These are phyloP conservation scores for Holcopasites calliopsidis DNA, from an alignment of 1,140 invertebrate species.

Conservation along the genomic window DNA sequence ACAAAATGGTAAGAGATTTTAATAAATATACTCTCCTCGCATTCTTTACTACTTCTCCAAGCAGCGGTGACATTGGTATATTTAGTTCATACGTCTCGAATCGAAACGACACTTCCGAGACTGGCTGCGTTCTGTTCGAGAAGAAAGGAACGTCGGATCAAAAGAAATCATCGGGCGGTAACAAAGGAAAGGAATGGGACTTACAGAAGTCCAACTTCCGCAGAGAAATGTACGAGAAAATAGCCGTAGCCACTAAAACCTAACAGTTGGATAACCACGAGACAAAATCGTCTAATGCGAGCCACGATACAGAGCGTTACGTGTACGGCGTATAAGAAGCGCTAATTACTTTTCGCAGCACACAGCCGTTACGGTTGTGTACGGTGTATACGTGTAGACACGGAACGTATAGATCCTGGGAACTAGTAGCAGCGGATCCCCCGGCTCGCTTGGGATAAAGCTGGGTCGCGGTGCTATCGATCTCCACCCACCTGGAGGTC, in stretches of 20 bases:
- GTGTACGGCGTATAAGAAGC: slow-evolving; percentile 16
- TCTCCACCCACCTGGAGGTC: slow-evolving; percentile 74
- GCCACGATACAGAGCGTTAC: neutral
- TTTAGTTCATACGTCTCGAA: no score
- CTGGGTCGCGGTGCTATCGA: slow-evolving; percentile 76
- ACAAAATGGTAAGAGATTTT: no score
- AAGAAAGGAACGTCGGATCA: no score
- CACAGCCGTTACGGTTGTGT: neutral
- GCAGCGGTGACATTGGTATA: no score
- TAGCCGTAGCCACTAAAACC: neutral
- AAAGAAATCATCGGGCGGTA: neutral
- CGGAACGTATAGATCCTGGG: slow-evolving; percentile 42
- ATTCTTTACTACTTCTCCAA: no score
- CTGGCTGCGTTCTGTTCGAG: no score
- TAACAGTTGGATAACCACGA: neutral
- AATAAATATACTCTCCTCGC: no score
- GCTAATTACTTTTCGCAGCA: slow-evolving; percentile 51
- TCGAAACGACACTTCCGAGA: no score
- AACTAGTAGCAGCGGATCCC: slow-evolving; percentile 63
- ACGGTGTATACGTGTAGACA: neutral
- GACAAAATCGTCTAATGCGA: slow-evolving; percentile 16
- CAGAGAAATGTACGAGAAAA: neutral
- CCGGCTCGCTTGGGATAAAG: slow-evolving; percentile 68
- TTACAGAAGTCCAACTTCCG: no score
- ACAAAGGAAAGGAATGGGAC: no score